Evolutionary conservation across 2,113 vertebrate species (phyloP).

Genomic region (Antennarius striatus): DNA sequence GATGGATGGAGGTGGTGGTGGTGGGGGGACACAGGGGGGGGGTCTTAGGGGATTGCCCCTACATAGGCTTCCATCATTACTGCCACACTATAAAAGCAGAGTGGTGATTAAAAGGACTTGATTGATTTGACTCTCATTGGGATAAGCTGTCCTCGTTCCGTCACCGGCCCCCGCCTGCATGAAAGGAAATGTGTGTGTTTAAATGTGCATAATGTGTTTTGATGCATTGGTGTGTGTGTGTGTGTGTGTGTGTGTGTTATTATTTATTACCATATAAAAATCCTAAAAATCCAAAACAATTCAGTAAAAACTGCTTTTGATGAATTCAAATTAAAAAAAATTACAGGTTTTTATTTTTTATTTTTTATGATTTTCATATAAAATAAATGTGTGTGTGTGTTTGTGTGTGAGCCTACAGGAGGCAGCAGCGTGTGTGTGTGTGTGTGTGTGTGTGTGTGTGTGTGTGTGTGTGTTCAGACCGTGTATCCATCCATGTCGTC

Average conservation of each 20-base stretch:
- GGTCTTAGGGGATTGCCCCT: slow-evolving; percentile 81
- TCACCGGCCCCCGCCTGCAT: slow-evolving; percentile 58
- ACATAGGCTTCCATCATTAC: slow-evolving; percentile 82
- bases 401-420: slow-evolving; percentile 4
- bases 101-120: slow-evolving; percentile 85
- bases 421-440: slow-evolving; percentile 1
- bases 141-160: slow-evolving; percentile 78
- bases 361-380: background rate
- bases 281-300: background rate
- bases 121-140: slow-evolving; percentile 85
- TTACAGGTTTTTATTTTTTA: background rate
- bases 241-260: slow-evolving; percentile 4
- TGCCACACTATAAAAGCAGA: slow-evolving; percentile 83
- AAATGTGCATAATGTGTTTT: slow-evolving; percentile 23
- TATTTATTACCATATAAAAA: background rate
- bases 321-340: background rate
- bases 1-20: slow-evolving; percentile 21
- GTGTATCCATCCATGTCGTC: slow-evolving; percentile 78
- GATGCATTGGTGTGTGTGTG: slow-evolving; percentile 10
- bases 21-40: slow-evolving; percentile 16
- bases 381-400: slow-evolving; percentile 2
- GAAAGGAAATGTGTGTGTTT: slow-evolving; percentile 18
- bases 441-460: slow-evolving; percentile 1
- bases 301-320: background rate
- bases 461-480: slow-evolving; percentile 7